These are phyloP conservation scores for Trididemnum miniatum DNA, from an alignment of 23 tunicate species.

Conservation along the genomic window DNA sequence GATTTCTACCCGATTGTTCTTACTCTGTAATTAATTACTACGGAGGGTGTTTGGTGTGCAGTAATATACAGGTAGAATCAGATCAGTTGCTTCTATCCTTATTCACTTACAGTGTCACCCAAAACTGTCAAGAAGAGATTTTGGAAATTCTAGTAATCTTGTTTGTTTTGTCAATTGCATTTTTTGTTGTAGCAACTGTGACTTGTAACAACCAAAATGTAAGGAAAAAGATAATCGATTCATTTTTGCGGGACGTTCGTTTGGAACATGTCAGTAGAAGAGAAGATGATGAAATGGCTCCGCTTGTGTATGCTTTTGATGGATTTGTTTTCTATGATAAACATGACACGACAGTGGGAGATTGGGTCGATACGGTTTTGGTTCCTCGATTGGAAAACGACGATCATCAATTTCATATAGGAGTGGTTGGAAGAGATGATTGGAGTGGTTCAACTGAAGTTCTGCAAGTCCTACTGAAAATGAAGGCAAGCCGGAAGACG, in stretches of 20 bases:
- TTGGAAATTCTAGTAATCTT: neutral
- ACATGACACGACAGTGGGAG: neutral
- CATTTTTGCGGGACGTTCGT: neutral
- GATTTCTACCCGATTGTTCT: constrained; percentile 36
- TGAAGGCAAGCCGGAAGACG: constrained; percentile 35
- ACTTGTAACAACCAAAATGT: neutral
- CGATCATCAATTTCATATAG: neutral
- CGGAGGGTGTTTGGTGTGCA: constrained; percentile 43
- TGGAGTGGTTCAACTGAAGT: constrained; percentile 26
- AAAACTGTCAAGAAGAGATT: neutral
- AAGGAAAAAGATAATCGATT: neutral
- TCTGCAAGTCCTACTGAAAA: constrained; percentile 24
- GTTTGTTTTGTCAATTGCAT: neutral
- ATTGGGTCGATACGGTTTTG: constrained; percentile 30
- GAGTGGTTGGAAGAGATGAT: constrained; percentile 37
- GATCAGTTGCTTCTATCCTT: neutral
- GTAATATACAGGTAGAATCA: neutral
- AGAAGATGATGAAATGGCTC: neutral
- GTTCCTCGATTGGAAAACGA: constrained; percentile 25
- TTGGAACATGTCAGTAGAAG: neutral
- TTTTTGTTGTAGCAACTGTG: neutral
- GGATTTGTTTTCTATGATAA: constrained; percentile 40
- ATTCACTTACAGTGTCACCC: constrained; percentile 6
- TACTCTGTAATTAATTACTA: constrained; percentile 2
- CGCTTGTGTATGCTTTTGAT: neutral